A percentile compares a stretch with the other conserved stretches of the same genome.
Conservation (phyloP, 2,113 vertebrate species). For the Bufo bufo region DNA sequence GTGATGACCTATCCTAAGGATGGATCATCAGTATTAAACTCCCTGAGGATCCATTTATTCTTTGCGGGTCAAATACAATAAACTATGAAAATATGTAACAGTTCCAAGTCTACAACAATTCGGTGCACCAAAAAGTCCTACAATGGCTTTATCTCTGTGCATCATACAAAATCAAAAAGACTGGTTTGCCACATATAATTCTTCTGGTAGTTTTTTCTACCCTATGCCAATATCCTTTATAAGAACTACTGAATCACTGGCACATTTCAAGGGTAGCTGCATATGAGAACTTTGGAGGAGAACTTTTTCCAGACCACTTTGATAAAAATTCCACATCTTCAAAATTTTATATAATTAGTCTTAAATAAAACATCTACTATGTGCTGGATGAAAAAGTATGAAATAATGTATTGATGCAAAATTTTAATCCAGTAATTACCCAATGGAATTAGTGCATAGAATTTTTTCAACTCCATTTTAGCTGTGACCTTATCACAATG, state of each 20-base stretch:
- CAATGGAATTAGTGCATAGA: slow-evolving; percentile 38
- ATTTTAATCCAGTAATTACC: slow-evolving; percentile 42
- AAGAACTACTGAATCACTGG: not conserved
- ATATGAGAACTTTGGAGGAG: not conserved
- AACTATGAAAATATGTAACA: too few relatives aligned
- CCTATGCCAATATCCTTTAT: too few relatives aligned
- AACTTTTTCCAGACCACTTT: not conserved
- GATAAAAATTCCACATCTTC: not conserved
- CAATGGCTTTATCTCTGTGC: too few relatives aligned
- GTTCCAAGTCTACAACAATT: too few relatives aligned
- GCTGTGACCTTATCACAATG: slow-evolving; percentile 21
- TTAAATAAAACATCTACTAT: slow-evolving; percentile 17
- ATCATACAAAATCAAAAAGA: too few relatives aligned
- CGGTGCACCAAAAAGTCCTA: too few relatives aligned
- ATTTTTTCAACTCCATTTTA: not conserved
- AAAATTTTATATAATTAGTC: not conserved
- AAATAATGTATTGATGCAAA: slow-evolving; percentile 33
- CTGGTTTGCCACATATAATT: too few relatives aligned
- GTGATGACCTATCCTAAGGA: too few relatives aligned
- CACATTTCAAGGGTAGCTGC: not conserved
- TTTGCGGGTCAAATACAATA: too few relatives aligned
- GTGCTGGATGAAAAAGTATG: slow-evolving; percentile 28
- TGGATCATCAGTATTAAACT: too few relatives aligned
- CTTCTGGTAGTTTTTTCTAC: too few relatives aligned
- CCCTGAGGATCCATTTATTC: too few relatives aligned